Evolutionary conservation across 1,140 invertebrate species (phyloP), one percentile per base, ranked within the genome.

Genomic region (Sitobion miscanthi): DNA sequence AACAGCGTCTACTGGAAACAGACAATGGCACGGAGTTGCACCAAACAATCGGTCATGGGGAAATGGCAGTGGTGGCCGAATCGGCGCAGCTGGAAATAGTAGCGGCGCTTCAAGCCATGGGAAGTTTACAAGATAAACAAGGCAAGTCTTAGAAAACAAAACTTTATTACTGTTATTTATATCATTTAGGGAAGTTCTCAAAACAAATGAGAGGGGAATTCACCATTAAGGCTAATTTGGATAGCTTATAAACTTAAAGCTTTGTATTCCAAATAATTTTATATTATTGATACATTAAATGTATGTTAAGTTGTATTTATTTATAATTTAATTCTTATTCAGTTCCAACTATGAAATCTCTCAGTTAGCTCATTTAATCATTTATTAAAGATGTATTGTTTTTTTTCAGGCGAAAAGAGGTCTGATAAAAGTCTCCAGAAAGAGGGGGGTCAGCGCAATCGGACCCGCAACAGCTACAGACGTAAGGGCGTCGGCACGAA

Each of bases 351-450:
- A 77, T 6, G 11, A 77, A 77, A 35, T 77, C 5, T 0, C 1
- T 77, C 5, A 17, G 14, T 77, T 69, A 25, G 11, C 30, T n/a
- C 30, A 69, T 4, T n/a, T n/a, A 77, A 38, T 38, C 23, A 83
- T 83, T 38, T 38, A 38, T 83, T 83, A 21, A 38, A 38, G n/a
- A 21, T 23, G 20, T 83, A 38, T 83, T 87, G 21, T 89, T 62
- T 69, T 30, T 42, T 93, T 93, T 42, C 20, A 93, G 91, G 77
- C 52, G 91, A 93, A 93, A 93, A 93, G 91, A 93, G 91, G 77
- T 93, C 77, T 85, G 90, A 93, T 86, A 85, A 54, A 93, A 93
- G 91, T 93, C 91, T 93, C 91, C 91, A 93, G 91, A 93, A 93
- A 86, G 77, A 52, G 49, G 82, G 91, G 91, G 91, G 82, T 93